These are phyloP conservation scores for Adelosebastes latens DNA, from an alignment of 2,797 vertebrate species.

Conservation along the genomic window DNA sequence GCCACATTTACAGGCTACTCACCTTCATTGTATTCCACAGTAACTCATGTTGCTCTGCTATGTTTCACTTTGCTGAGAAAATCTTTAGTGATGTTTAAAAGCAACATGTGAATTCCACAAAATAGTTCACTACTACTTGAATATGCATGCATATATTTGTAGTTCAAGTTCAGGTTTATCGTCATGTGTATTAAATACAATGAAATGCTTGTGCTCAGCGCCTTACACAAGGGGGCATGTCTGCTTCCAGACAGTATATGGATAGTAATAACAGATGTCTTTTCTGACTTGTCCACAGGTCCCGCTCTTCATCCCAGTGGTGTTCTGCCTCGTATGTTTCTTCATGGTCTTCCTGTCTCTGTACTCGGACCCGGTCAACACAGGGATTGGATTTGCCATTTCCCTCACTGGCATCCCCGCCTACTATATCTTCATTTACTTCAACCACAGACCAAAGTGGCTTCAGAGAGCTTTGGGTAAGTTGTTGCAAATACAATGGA, in stretches of 20 bases:
- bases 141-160: neutral
- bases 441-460: conserved; percentile 86
- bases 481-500: neutral
- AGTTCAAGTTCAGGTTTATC: no score
- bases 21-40: neutral
- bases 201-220: no score
- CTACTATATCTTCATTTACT: conserved; percentile 93
- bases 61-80: neutral
- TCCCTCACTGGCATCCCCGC: conserved; percentile 94
- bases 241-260: neutral
- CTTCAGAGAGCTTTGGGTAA: conserved; percentile 75
- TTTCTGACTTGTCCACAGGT: conserved; percentile 81
- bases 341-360: conserved; percentile 96
- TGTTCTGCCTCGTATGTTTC: conserved; percentile 93
- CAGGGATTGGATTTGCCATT: conserved; percentile 94
- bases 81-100: neutral
- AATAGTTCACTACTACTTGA: neutral
- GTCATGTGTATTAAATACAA: no score
- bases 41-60: neutral
- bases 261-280: neutral
- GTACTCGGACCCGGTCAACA: conserved; percentile 93
- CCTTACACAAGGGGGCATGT: no score
- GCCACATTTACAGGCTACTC: neutral
- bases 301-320: conserved; percentile 90
- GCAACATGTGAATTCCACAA: neutral